Base-by-base conservation (phyloP, 2,113 vertebrate species). In the Entelurus aequoreus region DNA sequence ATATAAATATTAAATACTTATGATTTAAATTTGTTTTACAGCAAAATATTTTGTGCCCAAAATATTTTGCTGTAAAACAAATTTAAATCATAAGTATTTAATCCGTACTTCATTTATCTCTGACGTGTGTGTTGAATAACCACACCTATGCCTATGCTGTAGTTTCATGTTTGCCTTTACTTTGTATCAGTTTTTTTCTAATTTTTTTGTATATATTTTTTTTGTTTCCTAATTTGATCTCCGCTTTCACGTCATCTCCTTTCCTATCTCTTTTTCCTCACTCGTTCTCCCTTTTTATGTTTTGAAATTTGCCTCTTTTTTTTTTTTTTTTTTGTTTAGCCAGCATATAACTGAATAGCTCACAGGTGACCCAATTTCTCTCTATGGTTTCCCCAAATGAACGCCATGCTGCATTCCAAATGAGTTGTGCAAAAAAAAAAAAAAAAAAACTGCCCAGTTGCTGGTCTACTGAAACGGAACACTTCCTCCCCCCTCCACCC, bases 281-380 rank as follows among this genome's bases (percentile, higher is more conserved):
- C 59, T 71, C 46, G 55, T 58, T 16, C 21, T 65, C 40, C 66
- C 48, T 49, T 16, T n/a, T 54, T 62, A 15, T 57, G 15, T 28
- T 71, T 63, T 68, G 59, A 75, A 85, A 84, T 78, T 28, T 63
- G 75, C 65, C 28, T 28, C 28, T 4, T 4, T 28, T 28, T 28
- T 28, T 71, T 28, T 28, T 71, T 74, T 77, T 84, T 54, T 40
- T 56, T 40, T 21, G 65, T 81, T 85, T 85, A 76, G 64, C 28
- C 38, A 14, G 60, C 65, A 49, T 71, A n/a, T 65, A 78, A 79
- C 75, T 82, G 69, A 83, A 75, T 74, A 60, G 62, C 75, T 79
- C 75, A 81, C 72, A 82, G 74, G 80, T 82, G 83, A 80, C 83
- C 75, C 65, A 74, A 75, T 85, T 86, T 84, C 62, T 79, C 74